Conservation (phyloP, 2,888 invertebrate species). For the Nephrotoma flavescens region DNA sequence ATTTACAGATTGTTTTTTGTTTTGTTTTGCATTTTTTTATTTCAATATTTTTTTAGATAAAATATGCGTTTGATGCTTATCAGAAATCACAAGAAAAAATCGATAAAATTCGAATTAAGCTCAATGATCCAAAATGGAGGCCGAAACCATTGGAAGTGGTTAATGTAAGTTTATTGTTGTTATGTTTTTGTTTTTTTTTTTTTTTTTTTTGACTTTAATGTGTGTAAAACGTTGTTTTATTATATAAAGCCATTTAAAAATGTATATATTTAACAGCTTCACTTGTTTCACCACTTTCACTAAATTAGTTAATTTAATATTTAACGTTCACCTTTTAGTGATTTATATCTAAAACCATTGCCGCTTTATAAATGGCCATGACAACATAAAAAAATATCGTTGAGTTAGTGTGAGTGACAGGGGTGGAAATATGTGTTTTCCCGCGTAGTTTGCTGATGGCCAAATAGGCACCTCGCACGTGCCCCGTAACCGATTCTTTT, state of each 20-base stretch:
- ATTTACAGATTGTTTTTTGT: neutral
- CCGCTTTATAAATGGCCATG: no score
- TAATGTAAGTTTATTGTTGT: conserved; percentile 40
- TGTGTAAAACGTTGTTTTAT: neutral
- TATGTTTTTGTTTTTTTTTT: neutral
- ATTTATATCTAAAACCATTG: no score
- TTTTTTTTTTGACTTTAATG: neutral
- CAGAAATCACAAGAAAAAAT: conserved; percentile 43
- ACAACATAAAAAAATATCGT: no score
- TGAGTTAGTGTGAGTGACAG: no score
- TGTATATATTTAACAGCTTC: no score
- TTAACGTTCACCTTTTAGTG: no score
- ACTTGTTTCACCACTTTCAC: no score
- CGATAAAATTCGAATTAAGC: conserved; percentile 38
- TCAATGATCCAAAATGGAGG: conserved; percentile 44
- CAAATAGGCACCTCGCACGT: no score
- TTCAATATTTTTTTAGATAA: conserved; percentile 37
- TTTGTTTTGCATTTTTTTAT: neutral
- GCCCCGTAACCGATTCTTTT: no score
- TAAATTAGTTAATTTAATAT: no score
- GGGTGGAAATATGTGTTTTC: no score
- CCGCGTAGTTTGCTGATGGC: no score
- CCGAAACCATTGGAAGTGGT: conserved; percentile 48
- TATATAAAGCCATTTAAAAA: neutral
- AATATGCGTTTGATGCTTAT: conserved; percentile 51